phyloP scores from a whole-genome alignment of 2,113 vertebrate species.

The Furnarius figulus region DNA sequence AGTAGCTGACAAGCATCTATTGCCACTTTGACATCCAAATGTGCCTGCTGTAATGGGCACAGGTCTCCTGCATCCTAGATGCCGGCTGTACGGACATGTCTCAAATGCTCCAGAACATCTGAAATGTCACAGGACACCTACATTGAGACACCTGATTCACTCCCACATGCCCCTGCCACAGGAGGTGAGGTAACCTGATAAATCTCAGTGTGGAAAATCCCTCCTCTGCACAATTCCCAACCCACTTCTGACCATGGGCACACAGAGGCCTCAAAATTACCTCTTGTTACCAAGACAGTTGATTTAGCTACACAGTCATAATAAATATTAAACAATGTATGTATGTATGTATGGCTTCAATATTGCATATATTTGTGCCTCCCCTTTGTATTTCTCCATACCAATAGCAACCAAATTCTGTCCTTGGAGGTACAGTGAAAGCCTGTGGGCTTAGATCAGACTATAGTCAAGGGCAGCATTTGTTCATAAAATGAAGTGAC shows the following conservation, averaged over 20 bases:
- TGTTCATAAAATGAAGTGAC: neutral
- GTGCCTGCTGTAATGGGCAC: neutral
- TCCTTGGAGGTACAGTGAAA: neutral
- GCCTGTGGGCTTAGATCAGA: neutral
- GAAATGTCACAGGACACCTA: neutral
- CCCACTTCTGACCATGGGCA: neutral
- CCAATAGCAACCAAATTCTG: neutral
- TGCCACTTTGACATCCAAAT: neutral
- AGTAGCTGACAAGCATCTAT: neutral
- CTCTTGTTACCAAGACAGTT: neutral
- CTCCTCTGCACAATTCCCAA: neutral
- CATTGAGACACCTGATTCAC: neutral
- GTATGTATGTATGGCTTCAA: neutral
- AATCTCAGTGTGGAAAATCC: neutral
- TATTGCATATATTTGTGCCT: neutral
- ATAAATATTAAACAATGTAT: neutral
- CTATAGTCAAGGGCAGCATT: neutral
- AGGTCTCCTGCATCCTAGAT: neutral
- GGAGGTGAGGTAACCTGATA: neutral
- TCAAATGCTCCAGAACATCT: neutral
- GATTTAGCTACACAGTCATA: neutral
- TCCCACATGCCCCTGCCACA: neutral
- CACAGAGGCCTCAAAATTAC: neutral
- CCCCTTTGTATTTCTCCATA: neutral
- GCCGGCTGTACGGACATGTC: neutral